Evolutionary conservation across 2,113 vertebrate genomes (phyloP).

Genomic region (Anolis sagrei): DNA sequence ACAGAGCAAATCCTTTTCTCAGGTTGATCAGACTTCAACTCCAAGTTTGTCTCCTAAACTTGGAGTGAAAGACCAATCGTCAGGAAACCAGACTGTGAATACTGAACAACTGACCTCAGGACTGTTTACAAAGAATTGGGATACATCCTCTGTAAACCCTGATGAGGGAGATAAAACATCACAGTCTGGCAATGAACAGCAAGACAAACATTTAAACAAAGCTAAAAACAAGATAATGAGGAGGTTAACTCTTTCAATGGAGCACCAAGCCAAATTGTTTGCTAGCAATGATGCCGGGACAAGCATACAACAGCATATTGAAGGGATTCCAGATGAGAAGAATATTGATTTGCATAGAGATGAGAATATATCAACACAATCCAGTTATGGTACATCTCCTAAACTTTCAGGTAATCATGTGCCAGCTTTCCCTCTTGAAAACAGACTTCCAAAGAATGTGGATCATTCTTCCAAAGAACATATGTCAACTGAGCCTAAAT

Average conservation of each 20-base stretch:
- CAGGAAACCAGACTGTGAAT: constrained; percentile 18
- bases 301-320: neutral
- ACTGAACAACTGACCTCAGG: neutral
- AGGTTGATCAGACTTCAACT: neutral
- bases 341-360: neutral
- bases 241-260: constrained; percentile 53
- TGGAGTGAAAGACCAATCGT: constrained; percentile 9
- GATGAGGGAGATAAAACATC: constrained; percentile 22
- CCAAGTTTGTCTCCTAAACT: constrained; percentile 26
- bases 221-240: constrained; percentile 53
- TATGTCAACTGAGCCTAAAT: constrained; percentile 50
- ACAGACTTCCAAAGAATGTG: constrained; percentile 24
- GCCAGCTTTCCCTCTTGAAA: neutral
- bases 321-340: neutral
- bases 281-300: constrained; percentile 34
- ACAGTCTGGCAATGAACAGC: constrained; percentile 6
- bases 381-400: neutral
- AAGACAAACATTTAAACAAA: constrained; percentile 33
- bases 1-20: neutral
- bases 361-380: neutral
- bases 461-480: constrained; percentile 42
- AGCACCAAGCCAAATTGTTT: constrained; percentile 45
- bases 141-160: constrained; percentile 14
- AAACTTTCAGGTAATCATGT: neutral
- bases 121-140: neutral